Conservation (phyloP, 2,113 vertebrate species). For the Melanotaenia duboulayi region DNA sequence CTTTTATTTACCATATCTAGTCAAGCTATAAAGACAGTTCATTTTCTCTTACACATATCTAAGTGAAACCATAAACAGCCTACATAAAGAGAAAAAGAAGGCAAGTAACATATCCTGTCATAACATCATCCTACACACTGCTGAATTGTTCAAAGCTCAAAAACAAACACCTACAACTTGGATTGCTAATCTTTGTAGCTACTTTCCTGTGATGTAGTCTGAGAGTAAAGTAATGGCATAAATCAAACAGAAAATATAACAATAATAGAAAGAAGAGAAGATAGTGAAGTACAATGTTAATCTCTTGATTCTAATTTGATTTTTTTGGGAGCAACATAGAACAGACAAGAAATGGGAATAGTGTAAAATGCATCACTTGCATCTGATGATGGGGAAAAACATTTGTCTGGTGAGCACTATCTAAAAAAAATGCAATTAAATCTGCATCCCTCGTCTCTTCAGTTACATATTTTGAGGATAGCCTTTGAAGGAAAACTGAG, state of each 20-base stretch:
- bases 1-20: not conserved
- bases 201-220: not conserved
- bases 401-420: not conserved
- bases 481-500: not conserved
- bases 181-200: not conserved
- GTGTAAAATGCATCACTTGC: no score
- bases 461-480: not conserved
- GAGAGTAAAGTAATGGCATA: not conserved
- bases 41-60: rapidly evolving
- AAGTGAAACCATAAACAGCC: not conserved
- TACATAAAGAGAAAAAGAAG: not conserved
- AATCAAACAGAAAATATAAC: not conserved
- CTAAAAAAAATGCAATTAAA: not conserved
- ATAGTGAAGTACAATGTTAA: not conserved
- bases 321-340: not conserved
- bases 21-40: not conserved
- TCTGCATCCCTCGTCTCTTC: not conserved
- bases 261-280: conserved; percentile 13
- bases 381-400: not conserved
- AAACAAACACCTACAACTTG: no score
- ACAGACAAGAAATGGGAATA: not conserved
- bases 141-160: no score
- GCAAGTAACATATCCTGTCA: not conserved
- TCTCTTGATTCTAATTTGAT: not conserved
- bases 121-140: not conserved